These are phyloP conservation scores for Mylabris sibirica DNA, from an alignment of 2,888 invertebrate species.

Conservation along the genomic window DNA sequence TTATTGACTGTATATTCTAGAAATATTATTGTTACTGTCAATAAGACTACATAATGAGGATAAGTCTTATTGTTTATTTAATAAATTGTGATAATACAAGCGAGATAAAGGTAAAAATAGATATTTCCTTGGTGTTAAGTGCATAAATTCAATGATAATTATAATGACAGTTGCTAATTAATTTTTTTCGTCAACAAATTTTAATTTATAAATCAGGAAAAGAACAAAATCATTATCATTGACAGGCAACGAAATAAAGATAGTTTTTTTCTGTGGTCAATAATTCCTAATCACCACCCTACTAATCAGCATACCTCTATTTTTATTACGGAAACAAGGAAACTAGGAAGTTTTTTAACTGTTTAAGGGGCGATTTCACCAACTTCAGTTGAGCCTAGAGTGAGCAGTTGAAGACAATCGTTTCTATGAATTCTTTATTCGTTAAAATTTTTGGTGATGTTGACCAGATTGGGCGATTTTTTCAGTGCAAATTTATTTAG, in stretches of 20 bases:
- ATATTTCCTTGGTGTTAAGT: background rate
- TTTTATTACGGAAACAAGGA: background rate
- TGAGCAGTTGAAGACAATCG: too few relatives aligned
- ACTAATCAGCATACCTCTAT: too few relatives aligned
- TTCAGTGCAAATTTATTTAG: background rate
- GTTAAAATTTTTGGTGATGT: background rate
- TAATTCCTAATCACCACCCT: background rate
- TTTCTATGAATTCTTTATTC: too few relatives aligned
- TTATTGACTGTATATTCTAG: conserved; percentile 9
- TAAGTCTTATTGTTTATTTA: background rate
- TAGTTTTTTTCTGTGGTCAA: background rate
- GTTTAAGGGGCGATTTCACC: too few relatives aligned
- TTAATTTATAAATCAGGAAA: background rate
- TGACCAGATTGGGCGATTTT: background rate
- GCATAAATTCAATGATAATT: background rate
- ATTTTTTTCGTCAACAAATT: background rate
- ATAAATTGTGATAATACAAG: background rate
- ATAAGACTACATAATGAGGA: background rate
- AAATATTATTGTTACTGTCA: background rate
- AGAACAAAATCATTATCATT: background rate
- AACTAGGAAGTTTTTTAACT: too few relatives aligned
- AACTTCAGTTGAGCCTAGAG: too few relatives aligned
- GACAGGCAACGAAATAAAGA: background rate
- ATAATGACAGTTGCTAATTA: background rate
- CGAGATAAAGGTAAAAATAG: conserved; percentile 7